These are phyloP conservation scores for Arctocebus calabarensis DNA, from an alignment of 2,797 vertebrate genomes.

Conservation along the genomic window DNA sequence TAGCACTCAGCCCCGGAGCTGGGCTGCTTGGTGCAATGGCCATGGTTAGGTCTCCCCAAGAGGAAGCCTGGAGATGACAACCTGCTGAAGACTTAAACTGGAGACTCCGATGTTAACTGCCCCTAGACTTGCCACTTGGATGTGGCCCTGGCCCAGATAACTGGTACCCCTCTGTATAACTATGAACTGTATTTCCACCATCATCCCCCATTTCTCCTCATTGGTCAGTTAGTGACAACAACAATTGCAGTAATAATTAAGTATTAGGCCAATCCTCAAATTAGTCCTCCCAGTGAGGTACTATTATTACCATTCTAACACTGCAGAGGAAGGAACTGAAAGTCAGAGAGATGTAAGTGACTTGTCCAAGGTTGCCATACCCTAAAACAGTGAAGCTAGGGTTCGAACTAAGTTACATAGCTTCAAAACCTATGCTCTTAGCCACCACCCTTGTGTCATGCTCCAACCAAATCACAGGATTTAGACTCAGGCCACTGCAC, in stretches of 20 bases:
- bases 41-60: conserved; percentile 17
- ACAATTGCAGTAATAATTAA: background rate
- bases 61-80: background rate
- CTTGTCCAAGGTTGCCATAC: background rate
- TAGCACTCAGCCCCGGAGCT: background rate
- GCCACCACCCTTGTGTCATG: accelerated
- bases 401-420: background rate
- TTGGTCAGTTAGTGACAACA: background rate
- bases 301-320: background rate
- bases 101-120: background rate
- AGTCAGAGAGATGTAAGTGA: background rate
- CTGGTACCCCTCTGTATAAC: background rate
- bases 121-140: background rate
- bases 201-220: background rate
- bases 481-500: no score
- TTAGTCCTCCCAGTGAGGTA: background rate
- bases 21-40: background rate
- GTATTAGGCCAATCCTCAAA: background rate
- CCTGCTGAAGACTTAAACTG: background rate
- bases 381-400: background rate
- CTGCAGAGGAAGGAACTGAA: conserved; percentile 5
- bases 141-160: background rate
- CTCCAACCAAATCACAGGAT: background rate
- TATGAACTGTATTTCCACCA: background rate
- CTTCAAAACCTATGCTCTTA: background rate